Percentiles rank a stretch among this genome's conserved stretches.
Conservation (phyloP, 2,113 vertebrate genomes). For the Pluvialis apricaria region DNA sequence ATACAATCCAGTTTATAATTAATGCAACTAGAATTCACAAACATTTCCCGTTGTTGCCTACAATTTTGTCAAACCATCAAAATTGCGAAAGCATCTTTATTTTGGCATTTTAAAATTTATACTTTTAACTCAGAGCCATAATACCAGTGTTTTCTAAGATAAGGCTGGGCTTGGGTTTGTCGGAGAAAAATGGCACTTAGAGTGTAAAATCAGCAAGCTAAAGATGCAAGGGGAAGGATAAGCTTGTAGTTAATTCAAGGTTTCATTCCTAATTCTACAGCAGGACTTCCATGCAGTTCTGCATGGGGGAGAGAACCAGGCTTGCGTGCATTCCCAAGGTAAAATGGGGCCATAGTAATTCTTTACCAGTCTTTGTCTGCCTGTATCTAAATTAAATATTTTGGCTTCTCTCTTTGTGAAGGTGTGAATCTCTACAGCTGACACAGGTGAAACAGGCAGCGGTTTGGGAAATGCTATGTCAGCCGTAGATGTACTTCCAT, state of each 20-base stretch:
- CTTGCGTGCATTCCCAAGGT: background rate
- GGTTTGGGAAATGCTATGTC: background rate
- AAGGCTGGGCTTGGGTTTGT: background rate
- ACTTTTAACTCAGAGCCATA: background rate
- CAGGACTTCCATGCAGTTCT: background rate
- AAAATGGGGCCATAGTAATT: background rate
- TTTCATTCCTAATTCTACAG: background rate
- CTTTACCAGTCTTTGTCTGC: background rate
- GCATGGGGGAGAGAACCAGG: accelerated
- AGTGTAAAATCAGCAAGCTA: background rate
- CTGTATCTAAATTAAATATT: background rate
- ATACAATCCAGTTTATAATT: background rate
- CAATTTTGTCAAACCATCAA: background rate
- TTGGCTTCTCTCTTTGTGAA: background rate
- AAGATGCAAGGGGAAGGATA: background rate
- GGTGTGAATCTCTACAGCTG: background rate
- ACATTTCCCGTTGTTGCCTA: background rate
- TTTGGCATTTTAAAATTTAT: background rate
- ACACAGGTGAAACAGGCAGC: background rate
- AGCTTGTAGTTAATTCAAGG: background rate
- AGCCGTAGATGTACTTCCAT: background rate
- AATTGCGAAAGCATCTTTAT: background rate
- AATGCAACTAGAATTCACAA: background rate
- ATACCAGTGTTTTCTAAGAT: background rate
- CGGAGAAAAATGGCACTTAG: background rate